These are phyloP conservation scores for Pituophis catenifer DNA, from an alignment of 2,113 vertebrate genomes.

Conservation along the genomic window DNA sequence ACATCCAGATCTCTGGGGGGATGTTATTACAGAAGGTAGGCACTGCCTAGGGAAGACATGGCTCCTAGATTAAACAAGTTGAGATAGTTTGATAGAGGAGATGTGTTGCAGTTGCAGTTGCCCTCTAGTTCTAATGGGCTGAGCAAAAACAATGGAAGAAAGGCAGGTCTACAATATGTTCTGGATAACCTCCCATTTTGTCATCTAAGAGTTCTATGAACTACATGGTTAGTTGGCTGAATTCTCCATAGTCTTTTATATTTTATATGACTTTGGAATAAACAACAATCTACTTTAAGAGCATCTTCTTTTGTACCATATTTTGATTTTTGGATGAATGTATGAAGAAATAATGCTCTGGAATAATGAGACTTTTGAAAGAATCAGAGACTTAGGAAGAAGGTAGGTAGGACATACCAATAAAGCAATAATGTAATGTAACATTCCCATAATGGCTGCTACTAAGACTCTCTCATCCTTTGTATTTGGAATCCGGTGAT, in stretches of 20 bases:
- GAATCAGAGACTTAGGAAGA: background rate
- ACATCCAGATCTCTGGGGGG: background rate
- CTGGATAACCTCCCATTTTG: background rate
- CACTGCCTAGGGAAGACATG: background rate
- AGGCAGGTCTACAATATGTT: background rate
- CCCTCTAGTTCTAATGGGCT: background rate
- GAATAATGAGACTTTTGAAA: background rate
- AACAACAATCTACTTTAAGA: background rate
- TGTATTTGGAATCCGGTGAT: background rate
- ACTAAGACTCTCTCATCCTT: background rate
- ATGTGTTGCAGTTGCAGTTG: background rate
- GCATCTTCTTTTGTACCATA: conserved; percentile 5
- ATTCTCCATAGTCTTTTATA: background rate
- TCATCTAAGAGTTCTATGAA: background rate
- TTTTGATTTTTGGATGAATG: conserved; percentile 10
- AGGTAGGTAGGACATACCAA: background rate
- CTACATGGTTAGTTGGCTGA: background rate
- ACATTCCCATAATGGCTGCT: background rate
- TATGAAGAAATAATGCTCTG: background rate
- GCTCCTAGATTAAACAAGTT: background rate
- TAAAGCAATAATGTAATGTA: background rate
- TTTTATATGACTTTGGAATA: conserved; percentile 1
- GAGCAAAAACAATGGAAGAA: background rate
- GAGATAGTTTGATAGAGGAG: background rate
- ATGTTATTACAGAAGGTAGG: background rate